phyloP scores from a whole-genome alignment of 2,888 invertebrate species.

The Chloromyia formosa region DNA sequence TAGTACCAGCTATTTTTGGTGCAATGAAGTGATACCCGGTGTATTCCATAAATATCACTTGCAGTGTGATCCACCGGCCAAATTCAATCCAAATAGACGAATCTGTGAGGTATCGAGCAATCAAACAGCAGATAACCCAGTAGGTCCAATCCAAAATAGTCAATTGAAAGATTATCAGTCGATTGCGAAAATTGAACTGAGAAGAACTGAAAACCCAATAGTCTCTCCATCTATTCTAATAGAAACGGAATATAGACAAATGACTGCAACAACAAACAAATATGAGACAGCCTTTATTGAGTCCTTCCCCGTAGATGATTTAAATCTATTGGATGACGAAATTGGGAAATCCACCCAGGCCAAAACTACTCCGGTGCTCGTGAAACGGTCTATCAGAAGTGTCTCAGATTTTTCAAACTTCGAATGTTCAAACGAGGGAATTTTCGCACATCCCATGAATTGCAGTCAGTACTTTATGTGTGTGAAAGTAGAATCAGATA shows the following conservation, averaged over 20 bases:
- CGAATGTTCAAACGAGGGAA: conserved; percentile 4
- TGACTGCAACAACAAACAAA: conserved; percentile 23
- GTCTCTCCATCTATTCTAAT: background rate
- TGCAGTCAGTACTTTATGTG: conserved; percentile 35
- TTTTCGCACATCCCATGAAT: background rate
- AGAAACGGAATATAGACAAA: conserved; percentile 7
- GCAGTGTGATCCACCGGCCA: conserved; percentile 44
- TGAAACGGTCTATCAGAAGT: background rate
- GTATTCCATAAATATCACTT: conserved; percentile 50
- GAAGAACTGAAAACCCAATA: background rate
- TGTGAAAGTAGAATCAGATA: background rate
- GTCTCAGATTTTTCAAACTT: background rate
- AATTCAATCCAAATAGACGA: conserved; percentile 41
- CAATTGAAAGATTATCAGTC: background rate
- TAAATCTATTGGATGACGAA: background rate
- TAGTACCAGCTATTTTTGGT: conserved; percentile 49
- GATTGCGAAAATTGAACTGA: background rate
- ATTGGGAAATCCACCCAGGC: background rate
- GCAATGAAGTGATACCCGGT: conserved; percentile 46
- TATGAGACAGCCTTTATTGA: conserved; percentile 34
- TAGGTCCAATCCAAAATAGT: background rate
- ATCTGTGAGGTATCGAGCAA: conserved; percentile 38
- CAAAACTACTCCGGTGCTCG: background rate
- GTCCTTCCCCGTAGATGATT: conserved; percentile 18
- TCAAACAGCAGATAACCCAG: background rate